These are phyloP conservation scores for Leptinotarsa tumamoca DNA, from an alignment of 2,888 invertebrate species.

Conservation along the genomic window DNA sequence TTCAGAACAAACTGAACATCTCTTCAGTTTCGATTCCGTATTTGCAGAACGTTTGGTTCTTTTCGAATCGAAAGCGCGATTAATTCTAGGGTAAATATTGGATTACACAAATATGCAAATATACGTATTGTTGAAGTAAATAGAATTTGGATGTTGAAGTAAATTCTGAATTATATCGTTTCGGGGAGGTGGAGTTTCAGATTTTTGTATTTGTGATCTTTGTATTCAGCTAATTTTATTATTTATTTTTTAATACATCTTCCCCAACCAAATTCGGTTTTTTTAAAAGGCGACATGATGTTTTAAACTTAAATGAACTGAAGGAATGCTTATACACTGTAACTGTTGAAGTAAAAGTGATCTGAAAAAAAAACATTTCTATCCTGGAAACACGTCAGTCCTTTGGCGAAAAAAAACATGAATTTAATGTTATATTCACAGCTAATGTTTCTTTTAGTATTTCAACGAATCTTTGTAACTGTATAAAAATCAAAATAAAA, in stretches of 20 bases:
- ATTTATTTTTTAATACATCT: background rate
- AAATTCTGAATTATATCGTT: background rate
- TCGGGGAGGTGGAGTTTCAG: no score
- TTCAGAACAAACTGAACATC: constrained; percentile 61
- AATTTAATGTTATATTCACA: background rate
- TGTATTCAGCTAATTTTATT: background rate
- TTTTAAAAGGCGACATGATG: background rate
- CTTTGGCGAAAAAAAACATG: background rate
- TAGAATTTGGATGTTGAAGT: background rate
- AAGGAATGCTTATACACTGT: background rate
- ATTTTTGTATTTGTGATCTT: no score
- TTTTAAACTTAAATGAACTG: background rate
- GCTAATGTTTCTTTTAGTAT: background rate
- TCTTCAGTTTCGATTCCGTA: constrained; percentile 61
- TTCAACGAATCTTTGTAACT: background rate
- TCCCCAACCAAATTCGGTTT: background rate
- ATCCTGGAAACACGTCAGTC: background rate
- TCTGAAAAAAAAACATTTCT: background rate
- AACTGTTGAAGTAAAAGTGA: background rate
- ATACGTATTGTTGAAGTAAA: background rate
- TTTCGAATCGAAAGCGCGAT: background rate
- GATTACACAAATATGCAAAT: background rate
- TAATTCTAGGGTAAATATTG: background rate
- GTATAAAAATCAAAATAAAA: background rate
- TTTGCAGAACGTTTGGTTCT: constrained; percentile 49